Conservation (phyloP, 2,888 invertebrate species). For the Xanthia icteritia region DNA sequence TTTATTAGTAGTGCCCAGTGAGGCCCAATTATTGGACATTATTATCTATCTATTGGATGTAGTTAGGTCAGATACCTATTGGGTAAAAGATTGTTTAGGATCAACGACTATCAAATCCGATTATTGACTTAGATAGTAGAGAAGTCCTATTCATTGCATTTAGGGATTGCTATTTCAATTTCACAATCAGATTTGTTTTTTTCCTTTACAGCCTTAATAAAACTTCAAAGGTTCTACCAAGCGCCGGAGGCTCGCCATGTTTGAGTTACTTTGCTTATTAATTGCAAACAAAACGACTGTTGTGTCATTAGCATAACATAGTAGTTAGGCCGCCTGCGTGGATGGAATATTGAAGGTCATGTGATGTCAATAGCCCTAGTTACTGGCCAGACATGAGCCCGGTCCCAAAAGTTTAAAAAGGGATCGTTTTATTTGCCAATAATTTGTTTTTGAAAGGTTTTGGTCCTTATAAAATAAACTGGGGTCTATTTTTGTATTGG, state of each 20-base stretch:
- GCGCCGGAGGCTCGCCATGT: not conserved
- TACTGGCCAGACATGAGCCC: not conserved
- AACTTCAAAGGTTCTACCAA: not conserved
- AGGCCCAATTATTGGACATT: conserved; percentile 34
- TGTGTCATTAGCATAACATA: conserved; percentile 4
- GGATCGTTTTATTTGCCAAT: too few relatives aligned
- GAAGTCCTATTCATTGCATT: not conserved
- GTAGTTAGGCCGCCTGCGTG: not conserved
- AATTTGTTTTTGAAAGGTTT: not conserved
- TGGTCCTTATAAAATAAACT: not conserved
- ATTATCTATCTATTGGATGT: conserved; percentile 9
- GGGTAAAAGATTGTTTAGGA: not conserved
- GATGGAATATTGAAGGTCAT: conserved; percentile 21
- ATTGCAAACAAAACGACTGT: conserved; percentile 4
- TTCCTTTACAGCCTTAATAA: too few relatives aligned
- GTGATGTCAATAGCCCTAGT: conserved; percentile 6
- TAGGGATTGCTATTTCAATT: not conserved
- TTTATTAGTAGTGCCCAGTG: conserved; percentile 39
- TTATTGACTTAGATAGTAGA: not conserved
- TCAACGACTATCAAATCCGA: not conserved
- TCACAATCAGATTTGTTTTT: not conserved
- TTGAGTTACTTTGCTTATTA: conserved; percentile 6
- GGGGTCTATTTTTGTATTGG: not conserved
- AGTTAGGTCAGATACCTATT: not conserved
- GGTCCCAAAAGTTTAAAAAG: conserved; percentile 1